A percentile compares a stretch with the other conserved stretches of the same genome.
Conservation (phyloP, 1,140 invertebrate genomes). For the Drosophila pallidifrons region DNA sequence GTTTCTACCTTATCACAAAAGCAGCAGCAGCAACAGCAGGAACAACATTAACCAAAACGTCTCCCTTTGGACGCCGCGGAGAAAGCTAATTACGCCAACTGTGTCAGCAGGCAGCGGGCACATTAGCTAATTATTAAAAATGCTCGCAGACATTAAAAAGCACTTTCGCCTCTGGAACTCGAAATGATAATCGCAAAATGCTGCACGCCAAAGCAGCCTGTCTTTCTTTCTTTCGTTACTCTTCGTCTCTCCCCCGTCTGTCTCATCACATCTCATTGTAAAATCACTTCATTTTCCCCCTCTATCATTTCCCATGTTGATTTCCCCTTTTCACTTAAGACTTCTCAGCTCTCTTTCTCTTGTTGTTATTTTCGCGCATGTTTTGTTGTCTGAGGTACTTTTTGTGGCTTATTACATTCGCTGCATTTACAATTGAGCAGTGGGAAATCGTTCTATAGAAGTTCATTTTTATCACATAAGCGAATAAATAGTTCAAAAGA, state of each 20-base stretch:
- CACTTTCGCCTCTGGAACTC: slow-evolving; percentile 61
- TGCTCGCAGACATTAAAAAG: slow-evolving; percentile 79
- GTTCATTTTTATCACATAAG: no score
- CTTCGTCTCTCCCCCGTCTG: background rate
- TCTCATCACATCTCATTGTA: no score
- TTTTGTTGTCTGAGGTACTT: slow-evolving; percentile 52
- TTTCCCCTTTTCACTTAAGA: background rate
- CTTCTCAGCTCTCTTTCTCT: slow-evolving; percentile 1
- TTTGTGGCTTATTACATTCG: slow-evolving; percentile 64
- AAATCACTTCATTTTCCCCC: no score
- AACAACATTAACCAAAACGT: slow-evolving; percentile 36
- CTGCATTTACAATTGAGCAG: no score
- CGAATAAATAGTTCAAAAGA: no score
- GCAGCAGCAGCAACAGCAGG: slow-evolving; percentile 1
- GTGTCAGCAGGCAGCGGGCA: slow-evolving; percentile 12
- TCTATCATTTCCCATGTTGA: no score
- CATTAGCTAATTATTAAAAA: slow-evolving; percentile 80
- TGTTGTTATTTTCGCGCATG: slow-evolving; percentile 43
- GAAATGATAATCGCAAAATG: slow-evolving; percentile 72
- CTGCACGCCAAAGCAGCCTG: background rate
- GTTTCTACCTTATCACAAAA: background rate
- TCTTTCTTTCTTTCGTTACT: background rate
- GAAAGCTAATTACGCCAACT: slow-evolving; percentile 54
- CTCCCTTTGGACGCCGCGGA: slow-evolving; percentile 30
- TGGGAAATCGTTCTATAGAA: no score